These are phyloP conservation scores for Trachops cirrhosus DNA, from an alignment of 2,797 vertebrate species.

Conservation along the genomic window DNA sequence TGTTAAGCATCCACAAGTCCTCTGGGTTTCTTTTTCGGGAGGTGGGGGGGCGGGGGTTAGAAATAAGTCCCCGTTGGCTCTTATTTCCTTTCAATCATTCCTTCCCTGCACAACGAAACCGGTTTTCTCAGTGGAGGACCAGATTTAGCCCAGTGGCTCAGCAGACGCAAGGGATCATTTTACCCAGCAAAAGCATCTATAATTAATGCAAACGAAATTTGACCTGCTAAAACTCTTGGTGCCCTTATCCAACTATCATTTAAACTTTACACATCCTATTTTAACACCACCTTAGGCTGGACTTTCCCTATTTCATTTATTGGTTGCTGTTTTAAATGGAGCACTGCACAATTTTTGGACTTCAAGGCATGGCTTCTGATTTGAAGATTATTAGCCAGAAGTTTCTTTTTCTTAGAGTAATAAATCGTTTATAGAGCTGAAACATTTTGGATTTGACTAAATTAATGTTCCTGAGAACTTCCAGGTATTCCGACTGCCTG, in stretches of 20 bases:
- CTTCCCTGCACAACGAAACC: neutral
- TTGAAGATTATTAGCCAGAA: neutral
- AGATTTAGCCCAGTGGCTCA: neutral
- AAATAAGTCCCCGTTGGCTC: neutral
- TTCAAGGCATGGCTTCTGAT: neutral
- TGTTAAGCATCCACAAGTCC: constrained; percentile 23
- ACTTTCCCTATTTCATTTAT: neutral
- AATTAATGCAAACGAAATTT: constrained; percentile 27
- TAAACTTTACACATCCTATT: neutral
- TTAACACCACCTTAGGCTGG: neutral
- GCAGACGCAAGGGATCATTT: constrained; percentile 14
- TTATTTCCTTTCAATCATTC: constrained; percentile 2
- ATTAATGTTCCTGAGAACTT: neutral
- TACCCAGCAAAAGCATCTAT: constrained; percentile 18
- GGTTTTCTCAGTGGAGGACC: neutral
- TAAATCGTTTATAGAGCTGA: constrained; percentile 12
- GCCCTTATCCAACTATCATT: neutral
- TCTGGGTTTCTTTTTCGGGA: neutral
- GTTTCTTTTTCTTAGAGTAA: neutral
- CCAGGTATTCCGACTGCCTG: neutral
- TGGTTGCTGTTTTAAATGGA: constrained; percentile 35
- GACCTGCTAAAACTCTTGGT: constrained; percentile 18
- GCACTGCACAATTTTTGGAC: neutral
- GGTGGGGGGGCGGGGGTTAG: neutral
- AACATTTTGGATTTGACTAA: neutral